A percentile compares a stretch with the other conserved stretches of the same genome.
phyloP scores from a whole-genome alignment of 2,797 vertebrate genomes.

The Alosa sapidissima region DNA sequence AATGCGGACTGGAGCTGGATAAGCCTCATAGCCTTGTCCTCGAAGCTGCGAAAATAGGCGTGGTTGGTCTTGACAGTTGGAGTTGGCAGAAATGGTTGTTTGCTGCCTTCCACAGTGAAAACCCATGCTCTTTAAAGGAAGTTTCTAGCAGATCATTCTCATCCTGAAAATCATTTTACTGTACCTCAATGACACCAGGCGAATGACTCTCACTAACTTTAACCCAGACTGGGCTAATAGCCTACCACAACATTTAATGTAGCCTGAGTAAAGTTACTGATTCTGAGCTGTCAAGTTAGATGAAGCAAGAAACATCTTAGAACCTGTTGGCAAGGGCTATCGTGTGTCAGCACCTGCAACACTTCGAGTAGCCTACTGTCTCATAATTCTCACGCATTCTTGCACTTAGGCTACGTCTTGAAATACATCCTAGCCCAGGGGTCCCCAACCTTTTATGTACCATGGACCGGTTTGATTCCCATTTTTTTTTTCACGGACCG shows the following conservation, averaged over 20 bases:
- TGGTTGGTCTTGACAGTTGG: neutral
- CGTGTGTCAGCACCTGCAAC: neutral
- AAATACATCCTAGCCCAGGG: neutral
- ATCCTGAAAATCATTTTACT: neutral
- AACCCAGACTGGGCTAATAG: too few relatives aligned
- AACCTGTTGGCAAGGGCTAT: conserved; percentile 5
- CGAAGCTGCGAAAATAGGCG: neutral
- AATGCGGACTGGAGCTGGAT: neutral
- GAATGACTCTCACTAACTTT: too few relatives aligned
- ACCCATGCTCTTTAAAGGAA: neutral
- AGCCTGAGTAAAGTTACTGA: neutral
- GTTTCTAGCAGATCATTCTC: neutral
- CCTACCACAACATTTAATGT: neutral
- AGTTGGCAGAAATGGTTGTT: neutral
- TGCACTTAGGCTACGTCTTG: too few relatives aligned
- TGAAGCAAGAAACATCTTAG: neutral
- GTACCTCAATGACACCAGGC: conserved; percentile 8
- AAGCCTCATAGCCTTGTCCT: neutral
- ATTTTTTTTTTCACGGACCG: too few relatives aligned
- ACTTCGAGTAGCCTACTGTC: neutral
- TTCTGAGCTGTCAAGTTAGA: neutral
- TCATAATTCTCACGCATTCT: neutral
- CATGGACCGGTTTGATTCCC: too few relatives aligned
- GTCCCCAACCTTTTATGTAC: too few relatives aligned
- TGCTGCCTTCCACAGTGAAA: neutral